Conservation (phyloP, 2,888 invertebrate genomes). For the Cheilosia grossa region DNA sequence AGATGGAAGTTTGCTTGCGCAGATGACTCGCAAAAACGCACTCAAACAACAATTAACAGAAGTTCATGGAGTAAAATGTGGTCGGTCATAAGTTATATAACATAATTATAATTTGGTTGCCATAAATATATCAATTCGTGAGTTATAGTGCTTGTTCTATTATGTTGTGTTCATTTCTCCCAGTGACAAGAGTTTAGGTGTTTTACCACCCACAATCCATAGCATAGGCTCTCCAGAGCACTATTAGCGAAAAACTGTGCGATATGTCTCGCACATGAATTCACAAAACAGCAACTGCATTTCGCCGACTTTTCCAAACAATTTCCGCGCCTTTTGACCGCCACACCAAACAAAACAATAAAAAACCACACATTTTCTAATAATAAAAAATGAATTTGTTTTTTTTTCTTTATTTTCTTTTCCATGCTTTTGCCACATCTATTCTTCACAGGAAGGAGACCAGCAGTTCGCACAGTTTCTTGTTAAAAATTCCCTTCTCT, state of each 20-base stretch:
- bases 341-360: conserved; percentile 10
- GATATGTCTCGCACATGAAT: too few species aligned
- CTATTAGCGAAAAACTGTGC: neutral
- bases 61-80: too few species aligned
- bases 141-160: too few species aligned
- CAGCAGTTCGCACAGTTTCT: conserved; percentile 34
- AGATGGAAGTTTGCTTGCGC: too few species aligned
- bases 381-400: conserved; percentile 35
- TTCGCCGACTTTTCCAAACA: conserved; percentile 64
- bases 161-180: too few species aligned
- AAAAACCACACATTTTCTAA: conserved; percentile 15
- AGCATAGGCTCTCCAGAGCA: neutral
- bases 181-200: too few species aligned
- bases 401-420: conserved; percentile 49
- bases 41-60: too few species aligned
- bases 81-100: too few species aligned
- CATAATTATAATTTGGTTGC: too few species aligned
- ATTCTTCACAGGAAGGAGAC: conserved; percentile 37
- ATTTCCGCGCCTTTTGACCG: conserved; percentile 35
- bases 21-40: too few species aligned
- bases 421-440: conserved; percentile 41
- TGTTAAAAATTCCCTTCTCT: conserved; percentile 25
- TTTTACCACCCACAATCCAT: neutral
- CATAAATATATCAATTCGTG: too few species aligned
- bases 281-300: neutral